Evolutionary conservation across 2,888 invertebrate species (phyloP).

Genomic region (Pyrocoelia pectoralis): DNA sequence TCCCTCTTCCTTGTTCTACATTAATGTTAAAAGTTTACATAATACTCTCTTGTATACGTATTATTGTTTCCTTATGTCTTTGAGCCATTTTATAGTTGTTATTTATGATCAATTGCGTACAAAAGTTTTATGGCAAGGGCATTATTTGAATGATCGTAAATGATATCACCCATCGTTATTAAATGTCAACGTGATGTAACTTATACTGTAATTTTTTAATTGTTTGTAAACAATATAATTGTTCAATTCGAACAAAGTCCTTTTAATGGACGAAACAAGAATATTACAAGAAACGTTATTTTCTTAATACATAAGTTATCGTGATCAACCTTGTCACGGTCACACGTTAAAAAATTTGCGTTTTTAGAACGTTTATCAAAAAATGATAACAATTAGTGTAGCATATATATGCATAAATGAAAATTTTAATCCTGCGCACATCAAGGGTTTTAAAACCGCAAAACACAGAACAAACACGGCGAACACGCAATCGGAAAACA

Average conservation of each 20-base stretch:
- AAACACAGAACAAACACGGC: constrained; percentile 50
- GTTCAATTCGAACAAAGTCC: no score
- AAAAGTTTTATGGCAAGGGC: constrained; percentile 30
- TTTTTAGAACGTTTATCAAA: background rate
- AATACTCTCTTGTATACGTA: background rate
- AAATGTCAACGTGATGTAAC: constrained; percentile 20
- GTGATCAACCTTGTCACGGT: no score
- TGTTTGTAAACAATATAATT: constrained; percentile 13
- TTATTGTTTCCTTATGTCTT: constrained; percentile 23
- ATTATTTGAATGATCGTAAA: constrained; percentile 23
- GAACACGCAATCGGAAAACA: constrained; percentile 39
- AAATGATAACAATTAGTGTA: background rate
- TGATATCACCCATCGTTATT: constrained; percentile 28
- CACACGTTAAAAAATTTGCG: no score
- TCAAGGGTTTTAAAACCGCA: constrained; percentile 44
- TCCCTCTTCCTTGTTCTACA: constrained; percentile 10
- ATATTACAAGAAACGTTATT: no score
- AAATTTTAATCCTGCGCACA: constrained; percentile 28
- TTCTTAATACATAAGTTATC: no score
- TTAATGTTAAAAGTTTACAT: constrained; percentile 4
- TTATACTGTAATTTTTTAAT: constrained; percentile 15
- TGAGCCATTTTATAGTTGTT: constrained; percentile 16
- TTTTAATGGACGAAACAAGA: no score
- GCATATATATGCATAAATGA: constrained; percentile 13
- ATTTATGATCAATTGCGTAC: constrained; percentile 27